phyloP scores from a whole-genome alignment of 2,888 invertebrate genomes.

The Phasia obesa region DNA sequence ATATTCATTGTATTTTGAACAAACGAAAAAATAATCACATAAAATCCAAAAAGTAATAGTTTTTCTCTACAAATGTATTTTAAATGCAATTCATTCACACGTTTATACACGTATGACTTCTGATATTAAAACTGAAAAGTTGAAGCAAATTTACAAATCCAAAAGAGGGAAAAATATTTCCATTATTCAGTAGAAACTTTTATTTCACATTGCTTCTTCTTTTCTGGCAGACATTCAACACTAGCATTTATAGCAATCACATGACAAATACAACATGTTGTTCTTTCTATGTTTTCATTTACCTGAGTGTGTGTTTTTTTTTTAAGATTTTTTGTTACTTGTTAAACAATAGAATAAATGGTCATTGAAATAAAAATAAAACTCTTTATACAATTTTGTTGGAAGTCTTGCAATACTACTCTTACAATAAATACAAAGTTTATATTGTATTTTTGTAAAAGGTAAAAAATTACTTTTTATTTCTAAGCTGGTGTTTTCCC shows the following conservation, averaged over 20 bases:
- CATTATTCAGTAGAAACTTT: conserved; percentile 17
- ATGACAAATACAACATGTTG: conserved; percentile 17
- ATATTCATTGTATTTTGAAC: too few relatives aligned
- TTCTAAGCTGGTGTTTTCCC: conserved; percentile 2
- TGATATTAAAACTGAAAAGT: conserved; percentile 21
- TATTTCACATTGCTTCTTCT: conserved; percentile 19
- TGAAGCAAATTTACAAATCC: background rate
- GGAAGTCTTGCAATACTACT: background rate
- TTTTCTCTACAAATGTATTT: background rate
- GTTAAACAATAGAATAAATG: conserved; percentile 4
- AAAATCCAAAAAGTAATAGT: too few relatives aligned
- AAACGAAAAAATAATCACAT: too few relatives aligned
- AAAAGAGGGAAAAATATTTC: background rate
- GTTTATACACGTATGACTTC: conserved; percentile 28
- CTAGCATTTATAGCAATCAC: conserved; percentile 51
- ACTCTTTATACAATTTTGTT: conserved; percentile 20
- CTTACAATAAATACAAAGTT: conserved; percentile 6
- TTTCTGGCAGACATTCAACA: conserved; percentile 50
- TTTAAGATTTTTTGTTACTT: background rate
- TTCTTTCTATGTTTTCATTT: background rate
- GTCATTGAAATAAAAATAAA: conserved; percentile 13
- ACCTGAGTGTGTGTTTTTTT: background rate
- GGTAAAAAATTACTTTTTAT: conserved; percentile 16
- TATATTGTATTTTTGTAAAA: background rate
- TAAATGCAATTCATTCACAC: background rate